Percentiles rank a stretch among this genome's conserved stretches.
These are phyloP conservation scores for Rallus crepitans DNA, from an alignment of 2,797 vertebrate species.

Conservation along the genomic window DNA sequence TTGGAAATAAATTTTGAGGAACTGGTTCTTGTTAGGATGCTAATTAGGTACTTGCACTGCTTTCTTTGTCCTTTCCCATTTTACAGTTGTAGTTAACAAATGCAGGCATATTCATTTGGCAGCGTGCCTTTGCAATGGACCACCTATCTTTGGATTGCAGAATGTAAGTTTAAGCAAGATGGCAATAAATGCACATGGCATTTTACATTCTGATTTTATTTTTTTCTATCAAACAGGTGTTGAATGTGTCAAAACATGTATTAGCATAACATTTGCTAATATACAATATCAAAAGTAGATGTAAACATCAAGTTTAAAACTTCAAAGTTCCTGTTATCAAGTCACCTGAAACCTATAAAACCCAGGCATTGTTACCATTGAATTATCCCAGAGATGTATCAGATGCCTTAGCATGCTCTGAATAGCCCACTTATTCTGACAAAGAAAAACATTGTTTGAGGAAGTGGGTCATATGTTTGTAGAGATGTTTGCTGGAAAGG, in stretches of 20 bases:
- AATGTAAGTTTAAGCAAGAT: slow-evolving; percentile 2
- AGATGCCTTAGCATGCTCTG: neutral
- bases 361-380: neutral
- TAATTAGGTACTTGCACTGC: neutral
- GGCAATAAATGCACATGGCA: neutral
- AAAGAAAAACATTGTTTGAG: slow-evolving; percentile 90
- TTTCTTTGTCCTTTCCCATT: slow-evolving; percentile 21
- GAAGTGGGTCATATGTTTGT: slow-evolving; percentile 94
- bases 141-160: neutral
- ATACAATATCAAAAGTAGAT: slow-evolving; percentile 31
- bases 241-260: slow-evolving; percentile 16
- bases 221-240: slow-evolving; percentile 28
- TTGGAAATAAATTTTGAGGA: slow-evolving; percentile 1
- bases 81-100: slow-evolving; percentile 18
- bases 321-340: neutral
- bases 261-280: slow-evolving; percentile 12
- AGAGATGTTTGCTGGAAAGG: slow-evolving; percentile 87
- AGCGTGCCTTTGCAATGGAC: neutral
- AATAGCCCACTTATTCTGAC: slow-evolving; percentile 40
- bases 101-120: neutral
- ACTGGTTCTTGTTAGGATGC: neutral
- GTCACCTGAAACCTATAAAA: slow-evolving; percentile 23
- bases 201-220: slow-evolving; percentile 73
- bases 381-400: slow-evolving; percentile 5
- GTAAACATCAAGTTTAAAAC: slow-evolving; percentile 59